These are phyloP conservation scores for Loris lydekkerianus DNA, from an alignment of 2,797 vertebrate species.

Conservation along the genomic window DNA sequence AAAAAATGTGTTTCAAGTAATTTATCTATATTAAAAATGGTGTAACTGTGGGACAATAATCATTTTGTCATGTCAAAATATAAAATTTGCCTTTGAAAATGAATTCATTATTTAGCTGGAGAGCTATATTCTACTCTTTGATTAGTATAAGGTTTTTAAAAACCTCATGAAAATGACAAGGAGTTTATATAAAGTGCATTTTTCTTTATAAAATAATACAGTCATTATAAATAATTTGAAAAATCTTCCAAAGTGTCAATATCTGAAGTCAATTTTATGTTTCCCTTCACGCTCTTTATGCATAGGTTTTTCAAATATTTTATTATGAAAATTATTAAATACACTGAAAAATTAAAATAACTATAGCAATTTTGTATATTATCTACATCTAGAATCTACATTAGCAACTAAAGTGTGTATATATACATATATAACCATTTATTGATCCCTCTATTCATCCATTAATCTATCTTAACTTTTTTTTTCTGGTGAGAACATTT, in stretches of 20 bases:
- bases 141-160: neutral
- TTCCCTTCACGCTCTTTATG: neutral
- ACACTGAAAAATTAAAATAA: slow-evolving; percentile 9
- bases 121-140: neutral
- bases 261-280: neutral
- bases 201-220: neutral
- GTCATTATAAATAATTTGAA: slow-evolving; percentile 38
- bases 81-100: neutral
- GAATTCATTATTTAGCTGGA: slow-evolving; percentile 13
- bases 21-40: slow-evolving; percentile 29
- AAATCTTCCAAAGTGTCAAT: neutral
- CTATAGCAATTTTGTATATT: neutral
- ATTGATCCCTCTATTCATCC: neutral
- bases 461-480: neutral
- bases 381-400: neutral
- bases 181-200: neutral
- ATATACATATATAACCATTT: neutral
- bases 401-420: neutral
- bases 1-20: neutral
- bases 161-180: neutral
- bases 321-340: slow-evolving; percentile 16
- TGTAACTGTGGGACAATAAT: neutral
- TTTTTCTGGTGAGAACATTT: neutral
- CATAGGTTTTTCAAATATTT: neutral
- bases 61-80: neutral